Conservation (phyloP, 2,797 vertebrate genomes). For the Sparidentex hasta region DNA sequence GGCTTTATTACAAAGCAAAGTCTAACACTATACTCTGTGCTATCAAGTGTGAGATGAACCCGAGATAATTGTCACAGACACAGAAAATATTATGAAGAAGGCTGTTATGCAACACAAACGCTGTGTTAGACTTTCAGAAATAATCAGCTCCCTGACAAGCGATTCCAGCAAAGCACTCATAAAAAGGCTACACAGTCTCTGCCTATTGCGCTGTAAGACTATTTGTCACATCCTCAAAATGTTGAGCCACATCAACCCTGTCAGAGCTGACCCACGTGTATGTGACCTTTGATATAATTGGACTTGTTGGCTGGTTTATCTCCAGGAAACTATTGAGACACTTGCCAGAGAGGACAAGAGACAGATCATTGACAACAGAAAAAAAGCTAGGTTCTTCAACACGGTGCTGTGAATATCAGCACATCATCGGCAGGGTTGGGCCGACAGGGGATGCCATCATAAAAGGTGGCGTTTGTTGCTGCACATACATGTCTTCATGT, state of each 20-base stretch:
- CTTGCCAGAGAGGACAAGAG: neutral
- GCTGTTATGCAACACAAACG: constrained; percentile 38
- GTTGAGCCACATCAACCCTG: constrained; percentile 7
- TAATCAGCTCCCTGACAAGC: constrained; percentile 28
- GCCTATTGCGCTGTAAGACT: neutral
- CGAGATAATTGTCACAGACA: constrained; percentile 38
- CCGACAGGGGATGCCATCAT: too few species aligned
- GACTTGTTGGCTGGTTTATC: neutral
- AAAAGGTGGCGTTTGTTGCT: too few species aligned
- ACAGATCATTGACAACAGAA: neutral
- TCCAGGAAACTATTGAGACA: constrained; percentile 33
- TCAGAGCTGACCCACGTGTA: constrained; percentile 4
- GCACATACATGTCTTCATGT: too few species aligned
- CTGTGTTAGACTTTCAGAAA: constrained; percentile 14
- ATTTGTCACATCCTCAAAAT: constrained; percentile 22
- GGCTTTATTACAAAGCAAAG: constrained; percentile 68
- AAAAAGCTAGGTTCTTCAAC: neutral
- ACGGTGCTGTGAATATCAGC: neutral
- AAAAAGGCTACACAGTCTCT: constrained; percentile 10
- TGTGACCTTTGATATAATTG: constrained; percentile 40
- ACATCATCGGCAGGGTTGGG: too few species aligned
- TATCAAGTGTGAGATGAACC: constrained; percentile 57
- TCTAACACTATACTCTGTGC: constrained; percentile 50
- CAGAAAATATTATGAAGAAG: constrained; percentile 7
- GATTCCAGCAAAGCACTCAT: constrained; percentile 4